Conservation (phyloP, 2,797 vertebrate genomes). For the Sebastes baramenuke region DNA sequence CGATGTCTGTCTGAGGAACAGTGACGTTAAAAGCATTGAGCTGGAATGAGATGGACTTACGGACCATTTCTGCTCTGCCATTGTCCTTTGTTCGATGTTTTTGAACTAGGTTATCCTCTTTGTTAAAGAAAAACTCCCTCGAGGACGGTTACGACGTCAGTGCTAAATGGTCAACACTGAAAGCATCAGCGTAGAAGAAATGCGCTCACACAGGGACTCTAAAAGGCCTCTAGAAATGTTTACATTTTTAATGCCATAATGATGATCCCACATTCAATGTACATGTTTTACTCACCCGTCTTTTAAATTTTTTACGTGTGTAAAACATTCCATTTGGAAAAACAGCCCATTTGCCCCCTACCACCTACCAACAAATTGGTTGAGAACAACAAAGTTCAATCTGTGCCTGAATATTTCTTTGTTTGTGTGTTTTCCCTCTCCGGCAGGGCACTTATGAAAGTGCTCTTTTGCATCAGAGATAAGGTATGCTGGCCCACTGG, state of each 20-base stretch:
- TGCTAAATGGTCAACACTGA: conserved; percentile 71
- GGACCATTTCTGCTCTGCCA: conserved; percentile 38
- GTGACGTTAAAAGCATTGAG: conserved; percentile 71
- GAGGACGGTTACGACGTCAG: conserved; percentile 57
- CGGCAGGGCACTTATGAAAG: conserved; percentile 76
- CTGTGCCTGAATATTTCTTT: conserved; percentile 77
- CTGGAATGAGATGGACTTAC: conserved; percentile 59
- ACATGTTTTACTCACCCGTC: conserved; percentile 76
- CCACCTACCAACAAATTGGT: conserved; percentile 79
- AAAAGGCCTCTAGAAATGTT: conserved; percentile 77
- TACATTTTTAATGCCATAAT: conserved; percentile 86
- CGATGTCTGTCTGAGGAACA: conserved; percentile 70
- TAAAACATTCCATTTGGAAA: conserved; percentile 76
- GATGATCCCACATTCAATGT: conserved; percentile 79
- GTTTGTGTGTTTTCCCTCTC: conserved; percentile 75
- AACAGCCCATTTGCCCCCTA: conserved; percentile 73
- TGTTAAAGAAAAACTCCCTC: conserved; percentile 61
- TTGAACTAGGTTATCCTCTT: conserved; percentile 61
- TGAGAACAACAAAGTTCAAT: conserved; percentile 84
- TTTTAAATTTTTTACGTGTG: conserved; percentile 79
- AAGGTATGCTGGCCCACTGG: conserved; percentile 71
- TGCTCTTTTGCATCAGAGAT: conserved; percentile 79
- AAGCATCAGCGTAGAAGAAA: conserved; percentile 65
- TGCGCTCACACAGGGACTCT: conserved; percentile 65
- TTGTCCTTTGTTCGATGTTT: conserved; percentile 59